Conservation (phyloP, 1,140 invertebrate genomes). For the Saxidomus purpurata region DNA sequence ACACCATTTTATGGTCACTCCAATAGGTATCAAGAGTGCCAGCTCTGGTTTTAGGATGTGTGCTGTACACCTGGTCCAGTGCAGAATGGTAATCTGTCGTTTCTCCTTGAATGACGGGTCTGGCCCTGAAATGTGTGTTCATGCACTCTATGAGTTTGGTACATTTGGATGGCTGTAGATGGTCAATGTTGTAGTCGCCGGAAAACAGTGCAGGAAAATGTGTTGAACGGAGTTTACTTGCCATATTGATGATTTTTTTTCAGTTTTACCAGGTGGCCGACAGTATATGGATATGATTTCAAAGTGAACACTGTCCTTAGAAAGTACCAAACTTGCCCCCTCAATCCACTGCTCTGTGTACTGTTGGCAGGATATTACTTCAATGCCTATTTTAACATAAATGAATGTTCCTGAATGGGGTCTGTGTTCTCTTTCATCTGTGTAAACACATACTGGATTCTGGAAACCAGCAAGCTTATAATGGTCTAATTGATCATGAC, state of each 20-base stretch:
- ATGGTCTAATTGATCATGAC: neutral
- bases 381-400: slow-evolving; percentile 29
- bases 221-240: neutral
- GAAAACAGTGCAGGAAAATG: neutral
- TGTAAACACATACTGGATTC: neutral
- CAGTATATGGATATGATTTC: slow-evolving; percentile 34
- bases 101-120: neutral
- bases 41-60: neutral
- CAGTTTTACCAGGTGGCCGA: slow-evolving; percentile 25
- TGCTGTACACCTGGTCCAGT: slow-evolving; percentile 42
- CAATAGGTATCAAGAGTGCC: slow-evolving; percentile 42
- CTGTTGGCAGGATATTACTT: slow-evolving; percentile 9
- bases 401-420: slow-evolving; percentile 48
- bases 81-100: slow-evolving; percentile 47
- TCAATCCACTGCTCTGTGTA: slow-evolving; percentile 23
- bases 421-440: neutral
- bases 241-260: neutral
- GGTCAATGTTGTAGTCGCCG: slow-evolving; percentile 51
- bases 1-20: slow-evolving; percentile 54
- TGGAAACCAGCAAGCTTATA: slow-evolving; percentile 23
- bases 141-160: neutral
- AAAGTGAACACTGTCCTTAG: neutral
- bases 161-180: neutral
- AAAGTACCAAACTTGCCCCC: slow-evolving; percentile 22
- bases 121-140: neutral